Base-by-base conservation (phyloP, 2,888 invertebrate genomes). In the Mactromeris polynyma region DNA sequence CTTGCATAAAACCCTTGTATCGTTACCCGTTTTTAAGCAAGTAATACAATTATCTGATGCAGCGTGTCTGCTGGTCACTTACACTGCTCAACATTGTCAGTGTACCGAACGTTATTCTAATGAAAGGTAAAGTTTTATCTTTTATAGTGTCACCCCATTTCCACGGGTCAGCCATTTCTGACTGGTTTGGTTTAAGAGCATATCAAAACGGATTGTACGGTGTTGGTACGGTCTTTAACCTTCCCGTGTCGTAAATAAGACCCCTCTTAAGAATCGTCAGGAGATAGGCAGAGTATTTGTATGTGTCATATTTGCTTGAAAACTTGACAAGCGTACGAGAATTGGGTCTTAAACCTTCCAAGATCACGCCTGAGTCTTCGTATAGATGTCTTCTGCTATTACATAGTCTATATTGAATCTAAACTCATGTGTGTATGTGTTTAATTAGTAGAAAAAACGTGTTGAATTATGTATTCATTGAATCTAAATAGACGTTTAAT, bases 401-500 rank as follows among this genome's bases (percentile, higher is more conserved):
- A 17, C 46, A 46, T n/a, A n/a, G n/a, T n/a, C n/a, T 58, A 58
- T 3, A 7, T 26, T 9, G 73, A 14, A 36, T 33, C 14, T 19
- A 73, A 73, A 36, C 36, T 7, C 33, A 31, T 73, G 73, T 17
- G 33, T 14, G 19, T 33, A 19, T 33, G 9, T 7, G 36, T 73
- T 33, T 14, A 73, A 73, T 36, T 36, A 36, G 73, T 1, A 17
- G 73, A 36, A 73, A 58, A 73, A 73, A 73, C 33, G 73, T 36
- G 73, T 73, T 36, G 31, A 36, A 73, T 73, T 73, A 36, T 19
- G 33, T 73, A 73, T 73, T 11, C 73, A 73, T 73, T 73, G 73
- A 73, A 73, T 33, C 21, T 7, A 42, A 82, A 82, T 82, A 11
- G 69, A 38, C 21, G 38, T 69, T 42, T 82, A 82, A 82, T 82